A percentile compares a stretch with the other conserved stretches of the same genome.
Conservation (phyloP, 1,140 invertebrate genomes). For the Uloborus diversus region DNA sequence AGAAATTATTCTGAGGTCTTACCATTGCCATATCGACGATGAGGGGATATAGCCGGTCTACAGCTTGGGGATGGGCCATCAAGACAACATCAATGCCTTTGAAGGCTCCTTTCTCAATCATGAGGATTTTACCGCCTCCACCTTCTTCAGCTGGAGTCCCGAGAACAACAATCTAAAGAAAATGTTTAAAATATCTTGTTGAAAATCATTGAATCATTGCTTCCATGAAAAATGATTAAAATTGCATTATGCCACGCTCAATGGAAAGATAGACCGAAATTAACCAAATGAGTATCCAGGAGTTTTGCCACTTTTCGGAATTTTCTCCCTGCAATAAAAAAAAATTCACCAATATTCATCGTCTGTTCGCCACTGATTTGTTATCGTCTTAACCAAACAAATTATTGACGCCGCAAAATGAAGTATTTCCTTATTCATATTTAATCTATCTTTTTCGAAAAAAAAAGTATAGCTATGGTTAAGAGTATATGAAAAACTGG, state of each 20-base stretch:
- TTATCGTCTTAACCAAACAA: no score
- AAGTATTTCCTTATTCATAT: no score
- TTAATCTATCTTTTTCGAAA: no score
- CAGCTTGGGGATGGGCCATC: constrained; percentile 65
- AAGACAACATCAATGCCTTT: constrained; percentile 64
- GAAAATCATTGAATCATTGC: neutral
- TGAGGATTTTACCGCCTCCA: constrained; percentile 65
- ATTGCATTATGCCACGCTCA: neutral
- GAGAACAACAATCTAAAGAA: constrained; percentile 63
- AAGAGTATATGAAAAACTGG: neutral
- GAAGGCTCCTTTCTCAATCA: constrained; percentile 64
- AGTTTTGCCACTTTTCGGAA: neutral
- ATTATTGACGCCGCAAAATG: no score
- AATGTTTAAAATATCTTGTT: neutral
- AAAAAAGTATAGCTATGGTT: no score
- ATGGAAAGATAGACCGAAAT: no score
- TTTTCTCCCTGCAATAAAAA: neutral
- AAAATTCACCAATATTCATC: neutral
- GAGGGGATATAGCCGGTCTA: constrained; percentile 44
- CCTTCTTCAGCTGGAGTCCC: constrained; percentile 67
- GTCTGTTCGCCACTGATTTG: no score
- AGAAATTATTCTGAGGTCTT: no score
- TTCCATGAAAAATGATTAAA: neutral
- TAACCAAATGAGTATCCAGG: no score
- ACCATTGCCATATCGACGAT: constrained; percentile 47